Evolutionary conservation across 37 sponge, comb jelly and placozoan genomes (phyloP), one percentile per base, ranked within the genome.

Genomic region (Diacarnus erythraeanus): DNA sequence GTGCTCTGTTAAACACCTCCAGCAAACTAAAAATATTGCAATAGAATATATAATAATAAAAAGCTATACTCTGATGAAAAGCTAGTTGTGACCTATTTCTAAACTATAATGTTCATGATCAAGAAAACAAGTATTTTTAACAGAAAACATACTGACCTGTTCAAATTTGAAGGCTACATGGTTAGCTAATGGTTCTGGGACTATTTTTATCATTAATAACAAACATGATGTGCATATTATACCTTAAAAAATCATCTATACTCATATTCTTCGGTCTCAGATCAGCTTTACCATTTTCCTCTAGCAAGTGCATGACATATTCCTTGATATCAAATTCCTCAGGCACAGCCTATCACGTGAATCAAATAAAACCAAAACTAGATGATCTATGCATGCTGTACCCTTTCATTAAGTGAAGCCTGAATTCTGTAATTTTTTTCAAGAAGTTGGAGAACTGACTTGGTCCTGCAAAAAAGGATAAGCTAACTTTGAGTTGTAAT

Each of bases 341-440:
- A 29, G 79, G 82, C 30, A 92, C 69, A 0, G 74, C 78, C 93
- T 92, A 34, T 9, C 40, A 35, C 23, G 38, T 29, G 54, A 39
- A 39, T 3, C 61, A 60, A 25, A 65, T 6, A n/a, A n/a, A n/a
- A 54, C 57, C n/a, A n/a, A n/a, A n/a, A n/a, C n/a, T n/a, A n/a
- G n/a, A n/a, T n/a, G 9, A 40, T 30, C 39, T 26, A 42, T 66
- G 30, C 23, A 9, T 25, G 64, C 25, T 39, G n/a, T 35, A 17
- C 77, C 87, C 74, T 63, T 68, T 86, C 29, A 63, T 70, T 77
- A 42, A 87, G 40, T 2, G 96, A 93, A 76, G 91, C 89, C 38
- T 89, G 91, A 22, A 92, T 77, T 27, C 79, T 78, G 60, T 84
- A 92, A 71, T 97, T 97, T 74, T 90, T 97, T 54, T 92, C 88